Conservation (phyloP, 2,113 vertebrate species). For the Ginglymostoma cirratum region DNA sequence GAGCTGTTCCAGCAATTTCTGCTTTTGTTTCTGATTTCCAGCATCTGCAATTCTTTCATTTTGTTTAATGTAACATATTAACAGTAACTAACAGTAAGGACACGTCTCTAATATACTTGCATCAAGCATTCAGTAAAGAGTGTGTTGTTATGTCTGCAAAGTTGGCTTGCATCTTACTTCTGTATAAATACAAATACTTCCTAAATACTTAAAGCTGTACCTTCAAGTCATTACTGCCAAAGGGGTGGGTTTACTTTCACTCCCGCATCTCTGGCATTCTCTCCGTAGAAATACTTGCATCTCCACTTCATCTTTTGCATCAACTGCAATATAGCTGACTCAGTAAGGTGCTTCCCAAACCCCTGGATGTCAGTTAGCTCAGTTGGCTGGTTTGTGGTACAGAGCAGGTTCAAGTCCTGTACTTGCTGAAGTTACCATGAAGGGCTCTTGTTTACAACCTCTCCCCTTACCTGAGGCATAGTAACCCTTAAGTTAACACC, state of each 20-base stretch:
- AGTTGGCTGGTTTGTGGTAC: too few relatives aligned
- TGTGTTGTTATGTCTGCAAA: not conserved
- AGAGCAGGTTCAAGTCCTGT: too few relatives aligned
- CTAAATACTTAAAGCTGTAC: not conserved
- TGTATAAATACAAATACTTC: not conserved
- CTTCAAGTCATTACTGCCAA: not conserved
- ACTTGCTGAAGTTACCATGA: too few relatives aligned
- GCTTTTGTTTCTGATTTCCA: too few relatives aligned
- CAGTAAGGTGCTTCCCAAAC: not conserved
- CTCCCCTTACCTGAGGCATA: too few relatives aligned
- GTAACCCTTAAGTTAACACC: too few relatives aligned
- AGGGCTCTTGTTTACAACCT: too few relatives aligned
- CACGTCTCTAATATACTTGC: not conserved
- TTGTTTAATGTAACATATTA: not conserved
- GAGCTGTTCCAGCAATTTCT: too few relatives aligned
- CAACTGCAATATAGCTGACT: not conserved
- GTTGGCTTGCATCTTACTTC: not conserved
- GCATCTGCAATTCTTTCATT: too few relatives aligned
- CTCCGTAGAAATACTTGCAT: not conserved
- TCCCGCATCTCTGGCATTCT: not conserved
- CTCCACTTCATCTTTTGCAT: not conserved
- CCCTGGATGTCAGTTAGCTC: too few relatives aligned
- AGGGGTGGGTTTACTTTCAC: not conserved
- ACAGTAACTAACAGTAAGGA: not conserved
- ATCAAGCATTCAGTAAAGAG: not conserved